Base-by-base conservation (phyloP, 2,888 invertebrate species). In the Holacanthella duospinosa region DNA sequence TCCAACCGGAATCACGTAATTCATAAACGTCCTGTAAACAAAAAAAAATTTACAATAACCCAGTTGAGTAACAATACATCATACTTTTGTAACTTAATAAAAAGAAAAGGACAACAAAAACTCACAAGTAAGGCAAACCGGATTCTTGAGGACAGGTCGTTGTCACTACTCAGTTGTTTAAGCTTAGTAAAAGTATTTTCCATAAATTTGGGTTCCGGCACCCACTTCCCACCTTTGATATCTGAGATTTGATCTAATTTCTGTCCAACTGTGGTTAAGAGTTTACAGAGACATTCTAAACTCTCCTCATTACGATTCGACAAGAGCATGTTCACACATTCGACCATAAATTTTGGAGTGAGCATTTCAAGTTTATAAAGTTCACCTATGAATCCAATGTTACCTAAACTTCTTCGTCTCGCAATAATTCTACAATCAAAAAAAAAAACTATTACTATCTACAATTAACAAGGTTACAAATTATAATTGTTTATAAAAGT, bases 351-450 rank as follows among this genome's bases (percentile, higher is more conserved):
- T 74, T 85, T 87, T 1, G 84, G 82, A 0, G 89, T 92, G 66
- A 96, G 79, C 88, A 95, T 92, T 70, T 86, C 84, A 73, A 92
- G 83, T 78, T 93, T 95, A 77, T 88, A 96, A 55, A 96, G 81
- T 80, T 96, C 96, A 73, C 95, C 87, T 77, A 84, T 82, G 76
- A 86, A 84, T 70, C 82, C 61, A 21, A 73, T 70, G 59, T 73
- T 73, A 29, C 73, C 73, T 24, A 73, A 64, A 29, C 69, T 69
- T 59, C 71, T 60, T 59, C 69, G 60, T 54, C 71, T 64, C 29
- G 60, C 62, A 26, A 54, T 29, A 53, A 26, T 28, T 55, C 61
- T 80, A 66, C 12, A 43, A 56, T 56, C 29, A 59, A 28, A 62
- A 62, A 56, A n/a, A 60, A n/a, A n/a, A n/a, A n/a, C n/a, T n/a